A percentile compares a stretch with the other conserved stretches of the same genome.
These are phyloP conservation scores for Rhamnusium bicolor DNA, from an alignment of 2,888 invertebrate species.

Conservation along the genomic window DNA sequence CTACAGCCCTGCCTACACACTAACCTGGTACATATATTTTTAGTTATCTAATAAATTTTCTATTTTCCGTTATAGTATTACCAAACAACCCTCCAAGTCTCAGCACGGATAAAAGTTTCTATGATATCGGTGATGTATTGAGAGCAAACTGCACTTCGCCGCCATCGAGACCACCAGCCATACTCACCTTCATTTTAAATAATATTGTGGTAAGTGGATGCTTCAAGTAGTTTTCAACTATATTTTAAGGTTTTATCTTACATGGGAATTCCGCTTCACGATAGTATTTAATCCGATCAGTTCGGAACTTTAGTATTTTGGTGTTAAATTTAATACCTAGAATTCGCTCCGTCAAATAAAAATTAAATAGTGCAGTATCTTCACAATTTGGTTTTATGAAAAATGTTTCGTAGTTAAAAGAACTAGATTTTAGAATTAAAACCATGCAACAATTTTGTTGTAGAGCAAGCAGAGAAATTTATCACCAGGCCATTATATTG, in stretches of 20 bases:
- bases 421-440: too few relatives aligned
- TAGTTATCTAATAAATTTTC: neutral
- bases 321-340: neutral
- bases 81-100: slow-evolving; percentile 80
- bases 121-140: slow-evolving; percentile 83
- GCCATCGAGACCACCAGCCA: slow-evolving; percentile 83
- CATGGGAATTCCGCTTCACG: neutral
- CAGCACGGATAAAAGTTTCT: slow-evolving; percentile 80
- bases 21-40: neutral
- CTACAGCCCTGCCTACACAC: neutral
- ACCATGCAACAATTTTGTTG: too few relatives aligned
- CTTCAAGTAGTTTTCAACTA: slow-evolving; percentile 57
- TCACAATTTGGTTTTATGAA: too few relatives aligned
- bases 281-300: neutral
- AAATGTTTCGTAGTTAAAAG: too few relatives aligned
- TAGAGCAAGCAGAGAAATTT: too few relatives aligned
- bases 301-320: neutral
- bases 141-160: slow-evolving; percentile 86
- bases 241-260: neutral
- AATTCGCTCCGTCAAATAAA: neutral
- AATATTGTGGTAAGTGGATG: slow-evolving; percentile 80
- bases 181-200: slow-evolving; percentile 84
- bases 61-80: slow-evolving; percentile 75
- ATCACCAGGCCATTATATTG: too few relatives aligned
- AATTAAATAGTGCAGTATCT: too few relatives aligned